phyloP scores from a whole-genome alignment of 2,113 vertebrate genomes.

The Anoura caudifer region DNA sequence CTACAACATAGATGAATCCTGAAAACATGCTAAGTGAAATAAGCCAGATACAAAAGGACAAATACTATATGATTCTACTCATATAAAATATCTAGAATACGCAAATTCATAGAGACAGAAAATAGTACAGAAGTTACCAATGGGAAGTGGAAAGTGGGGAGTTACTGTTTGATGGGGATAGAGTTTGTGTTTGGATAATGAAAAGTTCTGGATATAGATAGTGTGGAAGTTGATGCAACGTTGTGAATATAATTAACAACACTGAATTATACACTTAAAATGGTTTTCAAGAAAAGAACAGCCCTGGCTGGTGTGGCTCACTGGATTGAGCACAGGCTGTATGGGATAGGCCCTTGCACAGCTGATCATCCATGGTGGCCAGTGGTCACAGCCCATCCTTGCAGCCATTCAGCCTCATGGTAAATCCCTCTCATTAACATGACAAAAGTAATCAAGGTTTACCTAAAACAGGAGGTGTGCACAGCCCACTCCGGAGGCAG shows the following conservation, averaged over 20 bases:
- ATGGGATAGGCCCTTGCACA: neutral
- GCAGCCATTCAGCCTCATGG: neutral
- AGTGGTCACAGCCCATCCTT: neutral
- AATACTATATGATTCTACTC: neutral
- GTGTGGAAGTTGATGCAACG: neutral
- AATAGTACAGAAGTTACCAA: neutral
- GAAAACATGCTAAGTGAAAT: neutral
- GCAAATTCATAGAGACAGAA: too few species aligned
- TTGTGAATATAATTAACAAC: neutral
- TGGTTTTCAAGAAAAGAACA: neutral
- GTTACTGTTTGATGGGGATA: neutral
- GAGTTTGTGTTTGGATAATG: neutral
- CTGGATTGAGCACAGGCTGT: too few species aligned
- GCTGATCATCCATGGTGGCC: neutral
- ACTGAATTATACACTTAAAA: neutral
- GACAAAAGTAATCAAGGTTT: neutral
- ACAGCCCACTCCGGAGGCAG: too few species aligned
- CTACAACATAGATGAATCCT: neutral
- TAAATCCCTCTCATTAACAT: neutral
- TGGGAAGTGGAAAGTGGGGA: neutral
- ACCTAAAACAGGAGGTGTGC: neutral
- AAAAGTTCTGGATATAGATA: neutral
- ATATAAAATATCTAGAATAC: too few species aligned
- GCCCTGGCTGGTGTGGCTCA: too few species aligned
- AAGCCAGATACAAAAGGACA: neutral